phyloP scores from a whole-genome alignment of 2,797 vertebrate species.

The Percopsis omiscomaycus region DNA sequence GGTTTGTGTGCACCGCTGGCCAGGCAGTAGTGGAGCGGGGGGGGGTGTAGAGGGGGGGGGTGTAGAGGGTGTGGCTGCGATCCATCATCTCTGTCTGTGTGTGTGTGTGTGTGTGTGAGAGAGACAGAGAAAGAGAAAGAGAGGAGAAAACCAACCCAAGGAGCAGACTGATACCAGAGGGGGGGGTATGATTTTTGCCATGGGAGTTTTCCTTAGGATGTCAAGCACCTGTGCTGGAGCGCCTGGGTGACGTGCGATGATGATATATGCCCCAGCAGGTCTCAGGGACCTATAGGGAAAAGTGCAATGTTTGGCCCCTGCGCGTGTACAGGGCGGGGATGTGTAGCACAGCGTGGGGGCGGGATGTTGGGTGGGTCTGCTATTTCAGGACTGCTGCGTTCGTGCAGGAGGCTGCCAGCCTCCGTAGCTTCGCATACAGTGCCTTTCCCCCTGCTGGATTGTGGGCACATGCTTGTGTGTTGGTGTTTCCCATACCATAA shows the following conservation, averaged over 20 bases:
- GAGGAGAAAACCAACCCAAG: not conserved
- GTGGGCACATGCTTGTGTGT: slow-evolving; percentile 22
- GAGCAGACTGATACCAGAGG: slow-evolving; percentile 46
- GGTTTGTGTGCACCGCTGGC: slow-evolving; percentile 44
- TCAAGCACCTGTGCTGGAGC: slow-evolving; percentile 64
- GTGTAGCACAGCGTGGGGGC: slow-evolving; percentile 47
- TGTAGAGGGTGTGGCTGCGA: slow-evolving; percentile 55
- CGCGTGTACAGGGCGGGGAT: slow-evolving; percentile 37
- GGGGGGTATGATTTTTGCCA: slow-evolving; percentile 57
- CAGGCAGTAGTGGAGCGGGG: slow-evolving; percentile 54
- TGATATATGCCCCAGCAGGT: slow-evolving; percentile 49
- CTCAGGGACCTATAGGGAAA: slow-evolving; percentile 51
- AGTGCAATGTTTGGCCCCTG: slow-evolving; percentile 56
- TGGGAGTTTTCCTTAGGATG: slow-evolving; percentile 69
- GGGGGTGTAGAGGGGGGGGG: slow-evolving; percentile 57
- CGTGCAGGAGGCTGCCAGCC: slow-evolving; percentile 54
- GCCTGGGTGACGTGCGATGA: slow-evolving; percentile 60
- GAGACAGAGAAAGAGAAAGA: slow-evolving; percentile 8
- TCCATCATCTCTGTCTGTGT: slow-evolving; percentile 35
- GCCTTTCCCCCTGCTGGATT: slow-evolving; percentile 41
- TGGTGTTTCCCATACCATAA: slow-evolving; percentile 6
- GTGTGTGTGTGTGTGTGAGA: slow-evolving; percentile 52
- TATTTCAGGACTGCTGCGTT: slow-evolving; percentile 63
- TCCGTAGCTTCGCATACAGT: slow-evolving; percentile 39
- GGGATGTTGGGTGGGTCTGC: slow-evolving; percentile 56